Conservation (phyloP, 2,888 invertebrate species). For the Drosophila ustulata region DNA sequence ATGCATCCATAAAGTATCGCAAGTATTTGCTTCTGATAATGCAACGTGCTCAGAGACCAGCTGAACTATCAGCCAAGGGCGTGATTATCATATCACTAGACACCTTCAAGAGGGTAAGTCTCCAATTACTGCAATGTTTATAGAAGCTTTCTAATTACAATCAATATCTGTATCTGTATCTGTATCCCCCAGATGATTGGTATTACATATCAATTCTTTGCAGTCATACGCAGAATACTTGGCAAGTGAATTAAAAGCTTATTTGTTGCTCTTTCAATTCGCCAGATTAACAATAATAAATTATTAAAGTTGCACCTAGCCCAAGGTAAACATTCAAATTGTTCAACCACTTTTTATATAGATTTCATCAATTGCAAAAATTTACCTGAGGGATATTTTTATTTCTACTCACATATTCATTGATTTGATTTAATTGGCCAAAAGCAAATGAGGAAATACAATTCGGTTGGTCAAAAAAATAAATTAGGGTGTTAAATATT, state of each 20-base stretch:
- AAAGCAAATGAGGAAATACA: slow-evolving; percentile 17
- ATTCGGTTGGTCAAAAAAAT: slow-evolving; percentile 14
- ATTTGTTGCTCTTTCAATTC: neutral
- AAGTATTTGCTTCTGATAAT: slow-evolving; percentile 50
- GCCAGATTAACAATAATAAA: slow-evolving; percentile 3
- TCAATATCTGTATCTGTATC: neutral
- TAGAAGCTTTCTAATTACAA: too few species aligned
- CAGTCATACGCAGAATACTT: slow-evolving; percentile 33
- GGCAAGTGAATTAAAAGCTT: slow-evolving; percentile 19
- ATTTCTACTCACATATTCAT: neutral
- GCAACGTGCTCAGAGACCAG: slow-evolving; percentile 41
- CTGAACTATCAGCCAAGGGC: slow-evolving; percentile 47
- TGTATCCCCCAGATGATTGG: slow-evolving; percentile 40
- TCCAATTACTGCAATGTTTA: too few species aligned
- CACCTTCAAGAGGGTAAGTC: slow-evolving; percentile 46
- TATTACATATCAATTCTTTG: slow-evolving; percentile 49
- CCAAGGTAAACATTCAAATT: neutral
- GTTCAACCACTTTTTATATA: neutral
- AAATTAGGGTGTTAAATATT: slow-evolving; percentile 8
- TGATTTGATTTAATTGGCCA: slow-evolving; percentile 20
- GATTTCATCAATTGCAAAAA: neutral
- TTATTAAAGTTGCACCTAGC: slow-evolving; percentile 2
- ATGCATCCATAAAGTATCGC: slow-evolving; percentile 42
- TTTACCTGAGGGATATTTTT: slow-evolving; percentile 1
- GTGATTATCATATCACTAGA: slow-evolving; percentile 49